A percentile compares a stretch with the other conserved stretches of the same genome.
phyloP scores from a whole-genome alignment of 2,113 vertebrate species.

The Hymenochirus boettgeri region DNA sequence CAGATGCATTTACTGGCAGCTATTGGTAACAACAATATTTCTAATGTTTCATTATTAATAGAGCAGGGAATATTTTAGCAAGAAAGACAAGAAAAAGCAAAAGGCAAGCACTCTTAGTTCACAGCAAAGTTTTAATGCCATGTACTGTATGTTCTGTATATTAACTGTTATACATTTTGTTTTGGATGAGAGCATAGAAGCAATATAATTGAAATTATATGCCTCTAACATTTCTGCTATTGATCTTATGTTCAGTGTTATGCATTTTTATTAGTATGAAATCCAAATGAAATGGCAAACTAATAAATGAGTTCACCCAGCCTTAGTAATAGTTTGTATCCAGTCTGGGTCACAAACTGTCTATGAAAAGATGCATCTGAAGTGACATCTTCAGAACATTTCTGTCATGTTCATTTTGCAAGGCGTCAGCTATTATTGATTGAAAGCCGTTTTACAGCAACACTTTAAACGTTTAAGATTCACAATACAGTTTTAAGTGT shows the following conservation, averaged over 20 bases:
- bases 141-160: too few species aligned
- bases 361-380: constrained; percentile 15
- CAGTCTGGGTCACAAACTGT: constrained; percentile 6
- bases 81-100: too few species aligned
- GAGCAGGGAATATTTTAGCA: too few species aligned
- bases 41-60: too few species aligned
- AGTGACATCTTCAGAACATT: constrained; percentile 14
- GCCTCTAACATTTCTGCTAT: constrained; percentile 1
- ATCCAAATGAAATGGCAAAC: constrained; percentile 1
- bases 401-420: background rate
- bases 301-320: constrained; percentile 21
- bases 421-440: constrained; percentile 28
- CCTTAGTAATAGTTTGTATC: constrained; percentile 9
- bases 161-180: too few species aligned
- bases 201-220: constrained; percentile 8
- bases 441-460: constrained; percentile 10
- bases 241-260: constrained; percentile 21
- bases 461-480: constrained; percentile 15
- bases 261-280: constrained; percentile 1
- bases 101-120: too few species aligned
- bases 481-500: constrained; percentile 15
- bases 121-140: too few species aligned
- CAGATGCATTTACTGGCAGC: background rate
- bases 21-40: too few species aligned
- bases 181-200: too few species aligned